phyloP scores from a whole-genome alignment of 2,888 invertebrate genomes.

The Sthenelais limicola region DNA sequence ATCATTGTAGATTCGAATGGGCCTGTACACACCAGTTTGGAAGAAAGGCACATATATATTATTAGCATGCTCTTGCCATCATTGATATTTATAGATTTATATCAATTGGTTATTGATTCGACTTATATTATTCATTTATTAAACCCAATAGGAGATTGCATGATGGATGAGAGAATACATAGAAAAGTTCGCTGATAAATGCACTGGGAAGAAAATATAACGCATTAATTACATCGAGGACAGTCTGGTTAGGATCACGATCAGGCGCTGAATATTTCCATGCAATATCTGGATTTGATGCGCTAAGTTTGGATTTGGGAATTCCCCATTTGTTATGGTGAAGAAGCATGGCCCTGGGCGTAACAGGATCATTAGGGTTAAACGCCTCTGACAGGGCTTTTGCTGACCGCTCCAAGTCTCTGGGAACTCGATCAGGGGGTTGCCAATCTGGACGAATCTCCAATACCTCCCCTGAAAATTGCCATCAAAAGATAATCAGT shows the following conservation, averaged over 20 bases:
- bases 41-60: no score
- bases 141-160: no score
- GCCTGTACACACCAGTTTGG: no score
- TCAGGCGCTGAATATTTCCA: not conserved
- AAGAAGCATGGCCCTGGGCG: slow-evolving; percentile 58
- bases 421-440: slow-evolving; percentile 63
- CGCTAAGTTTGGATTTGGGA: slow-evolving; percentile 50
- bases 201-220: no score
- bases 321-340: slow-evolving; percentile 67
- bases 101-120: no score
- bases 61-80: no score
- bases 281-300: slow-evolving; percentile 9
- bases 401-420: slow-evolving; percentile 62
- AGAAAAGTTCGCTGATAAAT: no score
- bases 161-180: no score
- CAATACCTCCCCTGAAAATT: slow-evolving; percentile 48
- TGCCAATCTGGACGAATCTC: slow-evolving; percentile 63
- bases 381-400: slow-evolving; percentile 61
- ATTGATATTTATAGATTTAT: no score
- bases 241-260: not conserved
- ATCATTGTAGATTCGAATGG: no score
- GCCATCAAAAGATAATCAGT: no score
- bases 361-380: slow-evolving; percentile 66
- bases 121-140: no score
- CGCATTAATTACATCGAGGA: slow-evolving; percentile 2